Evolutionary conservation across 2,113 vertebrate genomes (phyloP).

Genomic region (Ceyx cyanopectus): DNA sequence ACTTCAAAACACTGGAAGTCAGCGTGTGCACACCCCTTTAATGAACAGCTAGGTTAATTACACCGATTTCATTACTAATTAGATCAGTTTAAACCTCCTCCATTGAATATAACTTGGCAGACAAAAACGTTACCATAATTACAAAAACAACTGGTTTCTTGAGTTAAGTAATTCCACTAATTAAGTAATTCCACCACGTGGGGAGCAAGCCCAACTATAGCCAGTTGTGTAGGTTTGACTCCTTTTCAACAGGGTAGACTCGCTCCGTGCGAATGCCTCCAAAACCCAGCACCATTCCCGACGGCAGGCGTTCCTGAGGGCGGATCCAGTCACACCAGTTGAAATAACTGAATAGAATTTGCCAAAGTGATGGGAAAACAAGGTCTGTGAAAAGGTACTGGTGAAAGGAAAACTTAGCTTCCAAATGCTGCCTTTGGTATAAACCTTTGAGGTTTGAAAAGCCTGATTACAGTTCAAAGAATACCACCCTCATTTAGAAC

Average conservation of each 20-base stretch:
- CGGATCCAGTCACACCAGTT: background rate
- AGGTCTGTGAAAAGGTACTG: background rate
- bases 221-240: background rate
- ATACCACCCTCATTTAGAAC: background rate
- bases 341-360: background rate
- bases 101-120: slow-evolving; percentile 25
- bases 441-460: background rate
- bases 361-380: background rate
- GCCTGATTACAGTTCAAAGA: background rate
- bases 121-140: background rate
- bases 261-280: background rate
- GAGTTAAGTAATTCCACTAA: background rate
- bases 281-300: background rate
- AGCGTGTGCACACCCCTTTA: background rate
- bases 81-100: slow-evolving; percentile 56
- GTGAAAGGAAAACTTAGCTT: background rate
- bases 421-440: background rate
- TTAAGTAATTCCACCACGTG: background rate
- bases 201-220: background rate
- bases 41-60: slow-evolving; percentile 29
- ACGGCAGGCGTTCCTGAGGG: background rate
- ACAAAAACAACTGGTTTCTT: slow-evolving; percentile 22
- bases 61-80: slow-evolving; percentile 41
- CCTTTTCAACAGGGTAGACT: background rate
- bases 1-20: background rate